A percentile compares a stretch with the other conserved stretches of the same genome.
Conservation (phyloP, 1,140 invertebrate genomes). For the Steinernema feltiae region DNA sequence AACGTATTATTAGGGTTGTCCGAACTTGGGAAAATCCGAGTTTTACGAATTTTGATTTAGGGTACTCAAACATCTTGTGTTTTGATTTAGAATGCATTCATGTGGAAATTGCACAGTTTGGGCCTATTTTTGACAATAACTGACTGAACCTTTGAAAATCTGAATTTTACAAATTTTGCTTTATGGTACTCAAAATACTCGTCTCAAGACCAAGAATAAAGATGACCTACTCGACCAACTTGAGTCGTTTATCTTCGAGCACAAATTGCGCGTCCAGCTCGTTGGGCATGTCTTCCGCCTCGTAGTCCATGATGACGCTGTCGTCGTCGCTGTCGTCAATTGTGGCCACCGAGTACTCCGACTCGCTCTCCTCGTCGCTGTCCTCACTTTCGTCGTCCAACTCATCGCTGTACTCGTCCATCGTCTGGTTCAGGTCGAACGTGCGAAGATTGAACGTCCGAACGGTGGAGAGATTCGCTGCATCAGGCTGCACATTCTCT, state of each 20-base stretch:
- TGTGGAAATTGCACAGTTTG: too few relatives aligned
- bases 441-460: slow-evolving; percentile 41
- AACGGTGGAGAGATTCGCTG: slow-evolving; percentile 22
- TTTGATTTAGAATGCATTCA: too few relatives aligned
- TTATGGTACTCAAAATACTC: too few relatives aligned
- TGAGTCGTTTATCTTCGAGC: slow-evolving; percentile 52
- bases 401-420: slow-evolving; percentile 25
- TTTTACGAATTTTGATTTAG: slow-evolving; percentile 14
- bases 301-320: slow-evolving; percentile 33
- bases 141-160: too few relatives aligned
- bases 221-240: slow-evolving; percentile 41
- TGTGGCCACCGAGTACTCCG: too few relatives aligned
- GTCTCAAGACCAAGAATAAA: too few relatives aligned
- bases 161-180: too few relatives aligned
- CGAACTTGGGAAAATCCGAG: slow-evolving; percentile 37
- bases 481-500: slow-evolving; percentile 24
- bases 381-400: slow-evolving; percentile 30
- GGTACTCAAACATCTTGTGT: too few relatives aligned
- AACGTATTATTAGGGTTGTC: slow-evolving; percentile 41
- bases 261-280: slow-evolving; percentile 57
- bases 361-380: slow-evolving; percentile 28
- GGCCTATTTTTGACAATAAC: too few relatives aligned
- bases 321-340: slow-evolving; percentile 21
- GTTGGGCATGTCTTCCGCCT: slow-evolving; percentile 24
- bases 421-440: slow-evolving; percentile 40